Evolutionary conservation across 2,113 vertebrate species (phyloP).

Genomic region (Bubo bubo): DNA sequence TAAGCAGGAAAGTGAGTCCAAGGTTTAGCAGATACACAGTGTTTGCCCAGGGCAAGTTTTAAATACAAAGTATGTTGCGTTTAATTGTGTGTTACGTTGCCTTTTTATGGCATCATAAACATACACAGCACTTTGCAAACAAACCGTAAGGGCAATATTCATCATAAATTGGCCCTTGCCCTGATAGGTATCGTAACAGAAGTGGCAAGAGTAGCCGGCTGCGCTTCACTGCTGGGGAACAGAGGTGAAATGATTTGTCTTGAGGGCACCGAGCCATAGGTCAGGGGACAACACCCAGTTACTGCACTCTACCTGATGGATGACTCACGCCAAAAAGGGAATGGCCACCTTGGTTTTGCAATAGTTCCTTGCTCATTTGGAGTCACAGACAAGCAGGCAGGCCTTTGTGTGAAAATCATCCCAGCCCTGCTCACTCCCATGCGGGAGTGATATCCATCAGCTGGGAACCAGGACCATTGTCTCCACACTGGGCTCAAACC

Average conservation of each 20-base stretch:
- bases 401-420: not conserved
- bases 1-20: not conserved
- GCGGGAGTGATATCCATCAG: not conserved
- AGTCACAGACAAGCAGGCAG: not conserved
- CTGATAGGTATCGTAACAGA: not conserved
- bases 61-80: not conserved
- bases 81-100: not conserved
- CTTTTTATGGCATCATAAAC: not conserved
- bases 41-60: not conserved
- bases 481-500: not conserved
- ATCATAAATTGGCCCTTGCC: not conserved
- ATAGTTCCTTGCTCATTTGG: not conserved
- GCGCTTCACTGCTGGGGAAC: not conserved
- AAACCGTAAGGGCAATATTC: not conserved
- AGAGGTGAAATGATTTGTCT: not conserved
- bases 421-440: not conserved
- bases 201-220: accelerated
- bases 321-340: not conserved
- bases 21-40: not conserved
- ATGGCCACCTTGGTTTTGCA: accelerated
- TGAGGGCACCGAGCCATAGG: not conserved
- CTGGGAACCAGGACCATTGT: not conserved
- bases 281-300: not conserved
- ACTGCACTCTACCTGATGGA: accelerated
- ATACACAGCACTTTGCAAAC: not conserved